Percentiles rank a stretch among this genome's conserved stretches.
Conservation (phyloP, 64 coral and sea anemone genomes). For the Pocillopora verrucosa region DNA sequence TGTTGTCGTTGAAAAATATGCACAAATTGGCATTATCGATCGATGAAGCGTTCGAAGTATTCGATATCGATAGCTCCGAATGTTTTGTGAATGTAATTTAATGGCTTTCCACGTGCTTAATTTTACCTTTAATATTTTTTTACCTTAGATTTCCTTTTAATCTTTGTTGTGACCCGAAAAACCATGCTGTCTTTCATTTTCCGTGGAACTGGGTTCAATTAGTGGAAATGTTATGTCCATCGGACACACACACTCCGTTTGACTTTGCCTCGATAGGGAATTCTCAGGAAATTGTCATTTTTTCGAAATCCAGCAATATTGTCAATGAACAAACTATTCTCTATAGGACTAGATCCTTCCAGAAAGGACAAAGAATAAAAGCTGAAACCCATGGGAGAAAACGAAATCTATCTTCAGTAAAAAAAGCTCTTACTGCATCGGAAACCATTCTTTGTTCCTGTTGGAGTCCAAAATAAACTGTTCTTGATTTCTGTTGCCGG, state of each 20-base stretch:
- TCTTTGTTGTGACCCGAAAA: conserved; percentile 15
- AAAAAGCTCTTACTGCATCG: background rate
- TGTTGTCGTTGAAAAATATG: background rate
- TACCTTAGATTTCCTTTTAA: background rate
- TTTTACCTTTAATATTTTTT: background rate
- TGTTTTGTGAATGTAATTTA: background rate
- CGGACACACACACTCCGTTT: background rate
- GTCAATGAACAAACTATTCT: background rate
- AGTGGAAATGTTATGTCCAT: background rate
- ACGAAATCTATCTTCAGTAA: background rate
- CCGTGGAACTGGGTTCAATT: background rate
- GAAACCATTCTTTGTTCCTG: background rate
- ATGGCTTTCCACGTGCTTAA: background rate
- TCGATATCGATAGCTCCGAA: background rate
- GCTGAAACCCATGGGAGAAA: background rate
- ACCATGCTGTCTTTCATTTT: conserved; percentile 9
- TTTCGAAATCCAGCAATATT: background rate
- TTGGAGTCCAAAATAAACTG: background rate
- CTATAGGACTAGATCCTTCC: background rate
- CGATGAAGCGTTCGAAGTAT: background rate
- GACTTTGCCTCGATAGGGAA: background rate
- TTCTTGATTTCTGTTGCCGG: background rate
- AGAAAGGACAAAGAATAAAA: background rate
- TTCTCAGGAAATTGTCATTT: background rate
- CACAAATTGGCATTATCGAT: background rate